phyloP scores from a whole-genome alignment of 1,140 invertebrate genomes.

The Dysdera silvatica region DNA sequence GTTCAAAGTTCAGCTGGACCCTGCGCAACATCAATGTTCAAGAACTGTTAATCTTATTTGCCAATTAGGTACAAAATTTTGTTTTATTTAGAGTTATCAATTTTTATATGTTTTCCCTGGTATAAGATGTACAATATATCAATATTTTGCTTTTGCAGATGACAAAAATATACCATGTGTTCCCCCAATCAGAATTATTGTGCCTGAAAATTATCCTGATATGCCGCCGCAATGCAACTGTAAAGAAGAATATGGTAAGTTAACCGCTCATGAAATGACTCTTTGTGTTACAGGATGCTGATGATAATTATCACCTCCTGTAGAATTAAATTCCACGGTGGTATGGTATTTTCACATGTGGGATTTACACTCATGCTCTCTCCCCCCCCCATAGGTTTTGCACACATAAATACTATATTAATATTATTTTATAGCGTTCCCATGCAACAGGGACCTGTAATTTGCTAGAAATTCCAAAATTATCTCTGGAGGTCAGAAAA shows the following conservation, averaged over 20 bases:
- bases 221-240: constrained; percentile 50
- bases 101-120: not conserved
- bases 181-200: constrained; percentile 71
- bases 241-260: constrained; percentile 36
- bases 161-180: constrained; percentile 82
- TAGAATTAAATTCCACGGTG: too few relatives aligned
- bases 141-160: constrained; percentile 50
- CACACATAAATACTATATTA: too few relatives aligned
- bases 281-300: not conserved
- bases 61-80: constrained; percentile 37
- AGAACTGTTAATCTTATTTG: constrained; percentile 57
- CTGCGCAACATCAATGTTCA: constrained; percentile 60
- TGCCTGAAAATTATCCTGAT: constrained; percentile 72
- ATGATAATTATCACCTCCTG: not conserved
- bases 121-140: not conserved
- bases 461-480: too few relatives aligned
- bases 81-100: not conserved
- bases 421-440: too few relatives aligned
- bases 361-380: too few relatives aligned
- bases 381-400: too few relatives aligned
- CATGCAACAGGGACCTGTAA: too few relatives aligned
- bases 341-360: too few relatives aligned
- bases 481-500: too few relatives aligned
- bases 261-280: not conserved
- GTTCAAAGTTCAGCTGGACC: constrained; percentile 73